Evolutionary conservation across 2,888 invertebrate genomes (phyloP), one percentile per base, ranked within the genome.

Genomic region (Trachelus troglodyta): DNA sequence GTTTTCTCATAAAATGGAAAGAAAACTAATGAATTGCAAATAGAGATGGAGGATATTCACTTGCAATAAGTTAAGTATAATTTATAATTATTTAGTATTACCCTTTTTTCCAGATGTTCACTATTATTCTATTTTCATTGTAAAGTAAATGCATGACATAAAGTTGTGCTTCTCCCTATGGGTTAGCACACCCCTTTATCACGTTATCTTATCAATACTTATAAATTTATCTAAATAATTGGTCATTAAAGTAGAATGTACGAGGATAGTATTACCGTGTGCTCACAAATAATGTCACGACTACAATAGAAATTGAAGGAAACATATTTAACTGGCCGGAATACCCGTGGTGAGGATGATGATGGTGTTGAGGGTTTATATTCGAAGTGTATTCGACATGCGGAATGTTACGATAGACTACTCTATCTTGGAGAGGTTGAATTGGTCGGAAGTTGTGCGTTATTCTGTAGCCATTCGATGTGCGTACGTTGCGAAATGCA

Each of bases 401-500:
- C 81, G 93, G 93, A 2, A 93, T 90, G 81, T 95, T 95, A 86
- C 94, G 94, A 87, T 92, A 94, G 0, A 96, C 94, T 0, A 92
- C 92, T 83, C 97, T 93, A 85, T 95, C 95, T 40, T 96, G 95
- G 1, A 96, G 92, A 0, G 96, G 96, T 87, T 97, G 96, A 56
- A 96, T 94, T 0, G 97, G 97, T 23, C 97, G 94, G 90, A 95
- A 96, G 91, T 97, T 97, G 88, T 96, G 96, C 0, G 94, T 95
- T 81, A 97, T 92, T 83, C 87, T 89, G 9, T 93, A 93, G 4
- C 96, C 96, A 76, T 94, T 94, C 12, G 93, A 92, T 3, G 94
- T 94, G 76, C 93, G 93, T 69, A 97, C 92, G 82, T 94, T 93
- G 73, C 97, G 94, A 89, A 97, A 97, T 75, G 93, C 93, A 86